A percentile compares a stretch with the other conserved stretches of the same genome.
Conservation (phyloP, 2,888 invertebrate genomes). For the Clusia tigrina region DNA sequence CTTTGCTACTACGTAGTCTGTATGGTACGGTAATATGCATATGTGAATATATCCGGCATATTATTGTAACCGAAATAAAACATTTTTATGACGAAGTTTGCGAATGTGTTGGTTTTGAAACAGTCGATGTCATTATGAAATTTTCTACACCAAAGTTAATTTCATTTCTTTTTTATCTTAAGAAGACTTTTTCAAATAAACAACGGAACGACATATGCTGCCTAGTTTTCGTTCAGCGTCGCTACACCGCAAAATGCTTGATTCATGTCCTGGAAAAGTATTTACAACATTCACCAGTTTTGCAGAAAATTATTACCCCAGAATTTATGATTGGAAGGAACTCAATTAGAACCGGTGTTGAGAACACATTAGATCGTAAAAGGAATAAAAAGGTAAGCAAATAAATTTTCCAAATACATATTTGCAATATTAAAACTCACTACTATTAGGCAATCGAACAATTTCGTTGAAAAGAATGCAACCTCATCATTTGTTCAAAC, state of each 20-base stretch:
- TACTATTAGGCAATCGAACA: conserved; percentile 65
- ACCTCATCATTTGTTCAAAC: conserved; percentile 77
- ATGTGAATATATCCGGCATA: no score
- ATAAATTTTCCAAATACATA: no score
- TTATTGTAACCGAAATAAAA: no score
- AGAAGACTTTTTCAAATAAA: no score
- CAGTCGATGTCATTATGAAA: no score
- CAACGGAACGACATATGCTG: conserved; percentile 55
- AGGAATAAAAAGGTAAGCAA: conserved; percentile 51
- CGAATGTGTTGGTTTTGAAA: no score
- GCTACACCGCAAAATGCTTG: conserved; percentile 79
- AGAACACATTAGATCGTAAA: conserved; percentile 50
- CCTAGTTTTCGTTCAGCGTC: conserved; percentile 59
- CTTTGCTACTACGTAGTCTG: no score
- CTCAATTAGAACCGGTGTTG: conserved; percentile 44
- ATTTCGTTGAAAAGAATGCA: conserved; percentile 70
- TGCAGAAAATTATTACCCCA: conserved; percentile 67
- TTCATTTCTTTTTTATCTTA: no score
- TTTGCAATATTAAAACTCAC: no score
- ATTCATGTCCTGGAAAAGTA: conserved; percentile 72
- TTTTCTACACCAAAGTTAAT: no score
- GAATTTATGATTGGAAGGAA: conserved; percentile 76
- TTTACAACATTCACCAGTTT: conserved; percentile 64
- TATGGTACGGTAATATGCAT: no score
- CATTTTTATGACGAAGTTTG: no score